Conservation (phyloP, 2,888 invertebrate species). For the Lithosia quadra region DNA sequence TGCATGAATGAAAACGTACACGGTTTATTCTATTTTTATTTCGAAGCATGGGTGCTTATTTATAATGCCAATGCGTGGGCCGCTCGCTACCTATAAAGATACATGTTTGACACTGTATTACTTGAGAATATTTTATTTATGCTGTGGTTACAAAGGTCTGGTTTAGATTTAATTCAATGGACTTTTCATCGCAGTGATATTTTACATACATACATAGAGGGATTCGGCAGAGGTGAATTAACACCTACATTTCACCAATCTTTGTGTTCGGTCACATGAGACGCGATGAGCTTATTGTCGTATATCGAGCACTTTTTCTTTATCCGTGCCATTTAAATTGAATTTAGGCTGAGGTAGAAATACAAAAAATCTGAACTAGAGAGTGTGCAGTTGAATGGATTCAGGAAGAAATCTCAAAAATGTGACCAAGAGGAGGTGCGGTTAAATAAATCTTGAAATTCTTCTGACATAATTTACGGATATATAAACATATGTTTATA, state of each 20-base stretch:
- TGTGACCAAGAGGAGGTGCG: no score
- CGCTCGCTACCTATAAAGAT: conserved; percentile 42
- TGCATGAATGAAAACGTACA: conserved; percentile 44
- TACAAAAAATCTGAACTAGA: no score
- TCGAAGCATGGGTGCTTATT: conserved; percentile 39
- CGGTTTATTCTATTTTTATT: conserved; percentile 43
- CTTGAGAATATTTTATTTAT: background rate
- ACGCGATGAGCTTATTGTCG: background rate
- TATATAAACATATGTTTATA: no score
- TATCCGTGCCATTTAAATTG: background rate
- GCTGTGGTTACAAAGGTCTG: conserved; percentile 20
- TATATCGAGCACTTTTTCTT: background rate
- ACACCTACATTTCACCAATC: background rate
- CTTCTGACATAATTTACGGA: no score
- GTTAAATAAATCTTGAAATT: no score
- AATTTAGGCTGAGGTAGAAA: no score
- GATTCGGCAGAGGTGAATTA: background rate
- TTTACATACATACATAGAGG: background rate
- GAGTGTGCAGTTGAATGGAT: no score
- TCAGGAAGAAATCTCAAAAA: no score
- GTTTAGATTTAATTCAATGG: conserved; percentile 22
- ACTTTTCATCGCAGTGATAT: background rate
- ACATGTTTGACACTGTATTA: conserved; percentile 37
- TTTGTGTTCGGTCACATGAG: background rate
- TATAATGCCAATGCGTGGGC: conserved; percentile 48